phyloP scores from a whole-genome alignment of 2,888 invertebrate genomes.

The Drosophila flavopinicola region DNA sequence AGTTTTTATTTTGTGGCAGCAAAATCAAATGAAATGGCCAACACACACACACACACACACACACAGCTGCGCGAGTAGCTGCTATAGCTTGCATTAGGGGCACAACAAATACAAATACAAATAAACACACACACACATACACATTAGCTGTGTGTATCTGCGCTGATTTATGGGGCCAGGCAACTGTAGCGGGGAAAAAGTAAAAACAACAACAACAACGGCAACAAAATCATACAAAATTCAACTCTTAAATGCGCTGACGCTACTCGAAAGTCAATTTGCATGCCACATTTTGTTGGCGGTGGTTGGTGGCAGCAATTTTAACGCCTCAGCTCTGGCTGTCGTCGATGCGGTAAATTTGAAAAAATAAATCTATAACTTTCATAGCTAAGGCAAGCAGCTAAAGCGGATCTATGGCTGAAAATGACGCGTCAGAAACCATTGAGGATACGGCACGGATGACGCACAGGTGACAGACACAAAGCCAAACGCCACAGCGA shows the following conservation, averaged over 20 bases:
- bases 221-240: constrained; percentile 11
- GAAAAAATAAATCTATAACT: constrained; percentile 69
- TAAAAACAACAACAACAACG: constrained; percentile 17
- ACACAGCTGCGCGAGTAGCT: no score
- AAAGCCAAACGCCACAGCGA: constrained; percentile 20
- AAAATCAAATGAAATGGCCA: constrained; percentile 75
- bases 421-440: constrained; percentile 47
- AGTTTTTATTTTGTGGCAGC: constrained; percentile 74
- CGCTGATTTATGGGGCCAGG: constrained; percentile 68
- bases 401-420: constrained; percentile 65
- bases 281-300: constrained; percentile 70
- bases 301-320: constrained; percentile 43
- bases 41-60: constrained; percentile 25
- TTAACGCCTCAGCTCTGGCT: constrained; percentile 46
- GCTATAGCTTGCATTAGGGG: constrained; percentile 63
- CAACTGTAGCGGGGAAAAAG: constrained; percentile 20
- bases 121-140: constrained; percentile 28
- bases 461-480: constrained; percentile 37
- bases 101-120: constrained; percentile 15
- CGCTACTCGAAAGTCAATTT: constrained; percentile 75
- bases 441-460: constrained; percentile 35
- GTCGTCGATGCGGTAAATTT: constrained; percentile 79
- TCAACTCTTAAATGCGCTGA: constrained; percentile 57
- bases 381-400: constrained; percentile 34
- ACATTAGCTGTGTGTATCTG: constrained; percentile 56